Evolutionary conservation across 2,888 invertebrate species (phyloP).

Genomic region (Hyles lineata): DNA sequence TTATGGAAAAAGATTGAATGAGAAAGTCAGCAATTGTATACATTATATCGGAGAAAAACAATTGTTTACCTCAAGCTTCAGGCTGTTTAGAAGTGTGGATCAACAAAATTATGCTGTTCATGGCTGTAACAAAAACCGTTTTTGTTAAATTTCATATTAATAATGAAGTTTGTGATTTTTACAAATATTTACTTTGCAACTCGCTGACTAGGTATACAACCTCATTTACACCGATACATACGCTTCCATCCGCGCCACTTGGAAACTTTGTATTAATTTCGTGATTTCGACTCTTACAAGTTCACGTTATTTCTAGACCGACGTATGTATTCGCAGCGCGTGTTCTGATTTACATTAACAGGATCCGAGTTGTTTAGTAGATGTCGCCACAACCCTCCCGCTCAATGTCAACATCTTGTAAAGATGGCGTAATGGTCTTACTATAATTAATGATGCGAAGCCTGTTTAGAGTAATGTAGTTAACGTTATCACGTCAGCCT

Average conservation of each 20-base stretch:
- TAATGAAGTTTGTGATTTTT: constrained; percentile 19
- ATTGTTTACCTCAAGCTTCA: neutral
- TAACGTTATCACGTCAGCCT: neutral
- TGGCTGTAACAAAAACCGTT: constrained; percentile 4
- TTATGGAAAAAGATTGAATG: too few species aligned
- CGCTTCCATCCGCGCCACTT: neutral
- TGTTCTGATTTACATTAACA: constrained; percentile 8
- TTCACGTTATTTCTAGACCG: neutral
- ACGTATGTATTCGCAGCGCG: neutral
- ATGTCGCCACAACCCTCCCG: neutral
- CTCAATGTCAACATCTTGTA: constrained; percentile 8
- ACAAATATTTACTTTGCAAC: constrained; percentile 21
- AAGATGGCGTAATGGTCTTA: neutral
- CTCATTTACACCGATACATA: constrained; percentile 2
- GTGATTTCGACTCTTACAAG: neutral
- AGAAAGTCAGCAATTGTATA: neutral
- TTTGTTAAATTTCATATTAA: constrained; percentile 4
- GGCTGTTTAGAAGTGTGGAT: neutral
- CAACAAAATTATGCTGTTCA: constrained; percentile 1
- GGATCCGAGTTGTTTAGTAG: neutral
- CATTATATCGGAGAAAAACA: neutral
- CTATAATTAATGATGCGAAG: constrained; percentile 6
- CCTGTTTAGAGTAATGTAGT: neutral
- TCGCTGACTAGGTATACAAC: neutral
- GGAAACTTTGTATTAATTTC: constrained; percentile 20